Evolutionary conservation across 2,113 vertebrate species (phyloP).

Genomic region (Odontesthes bonariensis): DNA sequence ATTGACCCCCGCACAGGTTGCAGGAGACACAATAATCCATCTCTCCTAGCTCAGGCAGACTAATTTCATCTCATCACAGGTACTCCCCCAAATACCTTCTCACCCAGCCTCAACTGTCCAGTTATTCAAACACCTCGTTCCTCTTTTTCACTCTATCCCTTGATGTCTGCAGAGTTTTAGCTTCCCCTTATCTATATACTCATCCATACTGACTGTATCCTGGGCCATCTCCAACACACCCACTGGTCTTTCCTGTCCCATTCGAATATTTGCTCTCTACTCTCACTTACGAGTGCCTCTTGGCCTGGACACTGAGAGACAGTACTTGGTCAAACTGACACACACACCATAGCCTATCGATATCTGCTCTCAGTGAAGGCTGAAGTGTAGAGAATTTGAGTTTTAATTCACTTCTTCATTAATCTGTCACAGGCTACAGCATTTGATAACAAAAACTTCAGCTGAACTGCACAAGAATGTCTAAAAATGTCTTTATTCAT

Average conservation of each 20-base stretch:
- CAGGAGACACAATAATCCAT: constrained; percentile 82
- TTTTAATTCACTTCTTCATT: constrained; percentile 59
- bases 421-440: constrained; percentile 47
- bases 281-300: constrained; percentile 52
- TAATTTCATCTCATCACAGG: constrained; percentile 56
- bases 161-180: constrained; percentile 49
- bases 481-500: constrained; percentile 66
- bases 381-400: constrained; percentile 68
- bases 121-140: constrained; percentile 49
- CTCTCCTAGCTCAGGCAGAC: constrained; percentile 71
- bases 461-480: constrained; percentile 42
- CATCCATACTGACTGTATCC: constrained; percentile 57
- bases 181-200: constrained; percentile 42
- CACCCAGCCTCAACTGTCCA: constrained; percentile 35
- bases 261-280: constrained; percentile 6
- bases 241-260: not conserved
- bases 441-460: constrained; percentile 66
- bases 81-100: constrained; percentile 17
- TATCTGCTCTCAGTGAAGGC: constrained; percentile 62
- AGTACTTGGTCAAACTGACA: constrained; percentile 58
- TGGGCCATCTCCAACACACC: constrained; percentile 39
- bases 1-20: constrained; percentile 84
- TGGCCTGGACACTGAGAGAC: constrained; percentile 53
- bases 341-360: constrained; percentile 72
- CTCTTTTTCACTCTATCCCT: constrained; percentile 23